Evolutionary conservation across 2,797 vertebrate species (phyloP).

Genomic region (Nyctalus aviator): DNA sequence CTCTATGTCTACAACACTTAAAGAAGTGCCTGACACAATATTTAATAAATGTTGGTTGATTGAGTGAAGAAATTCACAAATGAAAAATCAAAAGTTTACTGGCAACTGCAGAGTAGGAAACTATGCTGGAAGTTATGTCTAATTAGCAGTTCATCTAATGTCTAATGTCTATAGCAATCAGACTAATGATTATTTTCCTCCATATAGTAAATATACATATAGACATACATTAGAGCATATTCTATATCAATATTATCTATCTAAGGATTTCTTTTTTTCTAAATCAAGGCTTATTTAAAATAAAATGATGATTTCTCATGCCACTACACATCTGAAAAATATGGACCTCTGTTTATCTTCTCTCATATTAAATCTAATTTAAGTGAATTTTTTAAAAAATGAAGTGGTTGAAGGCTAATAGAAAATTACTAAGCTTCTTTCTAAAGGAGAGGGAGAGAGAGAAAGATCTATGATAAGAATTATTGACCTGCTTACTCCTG

Average conservation of each 20-base stretch:
- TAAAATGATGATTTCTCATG: background rate
- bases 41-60: slow-evolving; percentile 5
- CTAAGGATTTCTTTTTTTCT: background rate
- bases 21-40: background rate
- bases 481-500: too few species aligned
- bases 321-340: background rate
- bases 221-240: background rate
- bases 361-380: slow-evolving; percentile 19
- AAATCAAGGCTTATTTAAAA: background rate
- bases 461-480: too few species aligned
- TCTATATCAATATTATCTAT: background rate
- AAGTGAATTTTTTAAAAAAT: slow-evolving; percentile 5
- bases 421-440: slow-evolving; percentile 35
- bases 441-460: too few species aligned
- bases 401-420: background rate
- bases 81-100: slow-evolving; percentile 31
- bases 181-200: slow-evolving; percentile 30
- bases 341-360: background rate
- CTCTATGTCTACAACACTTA: background rate
- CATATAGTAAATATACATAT: background rate
- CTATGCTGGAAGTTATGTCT: background rate
- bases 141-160: slow-evolving; percentile 24
- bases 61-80: slow-evolving; percentile 34
- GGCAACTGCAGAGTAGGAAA: background rate
- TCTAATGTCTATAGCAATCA: background rate